Base-by-base conservation (phyloP, 2,113 vertebrate genomes). In the Podocnemis expansa region DNA sequence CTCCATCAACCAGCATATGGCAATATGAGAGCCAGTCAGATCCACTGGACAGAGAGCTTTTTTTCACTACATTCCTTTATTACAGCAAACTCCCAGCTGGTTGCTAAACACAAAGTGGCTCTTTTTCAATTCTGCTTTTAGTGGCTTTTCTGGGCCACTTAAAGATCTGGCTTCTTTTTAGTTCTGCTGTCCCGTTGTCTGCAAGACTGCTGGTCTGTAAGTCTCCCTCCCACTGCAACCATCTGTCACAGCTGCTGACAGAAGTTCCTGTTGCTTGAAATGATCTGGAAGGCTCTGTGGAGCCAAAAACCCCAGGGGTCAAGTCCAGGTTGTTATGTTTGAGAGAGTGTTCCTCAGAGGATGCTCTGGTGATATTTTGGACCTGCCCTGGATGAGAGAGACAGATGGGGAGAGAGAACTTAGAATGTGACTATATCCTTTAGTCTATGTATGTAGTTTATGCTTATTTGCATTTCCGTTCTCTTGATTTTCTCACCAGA, bases 251-350 rank as follows among this genome's bases (percentile, higher is more conserved):
- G 12, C 82, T 0, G 2, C 70, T 97, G 97, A 97, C 97, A 98
- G 94, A 96, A 88, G 96, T 97, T 97, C 95, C 97, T 97, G 97
- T 95, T 97, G 96, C 94, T 93, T 2, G 0, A 88, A 97, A 81
- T 0, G 45, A 78, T 89, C 97, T 95, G 98, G 97, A 98, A 98
- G 98, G 98, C 98, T 98, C 54, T 0, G 94, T 96, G 98, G 98
- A 98, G 98, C 98, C 98, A 98, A 98, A n/a, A 97, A 98, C 97
- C 97, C 91, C 98, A 97, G 98, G 97, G 98, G 98, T 98, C 98
- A 98, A 99, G 98, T 98, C 98, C 98, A 98, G 98, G 98, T 97
- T 98, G 98, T 97, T 25, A 22, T 81, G 93, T 95, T 96, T 97
- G 90, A 96, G 92, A 0, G 0, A 95, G 81, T 0, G 1, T 86